Evolutionary conservation across 2,113 vertebrate species (phyloP).

Genomic region (Tachycineta bicolor): DNA sequence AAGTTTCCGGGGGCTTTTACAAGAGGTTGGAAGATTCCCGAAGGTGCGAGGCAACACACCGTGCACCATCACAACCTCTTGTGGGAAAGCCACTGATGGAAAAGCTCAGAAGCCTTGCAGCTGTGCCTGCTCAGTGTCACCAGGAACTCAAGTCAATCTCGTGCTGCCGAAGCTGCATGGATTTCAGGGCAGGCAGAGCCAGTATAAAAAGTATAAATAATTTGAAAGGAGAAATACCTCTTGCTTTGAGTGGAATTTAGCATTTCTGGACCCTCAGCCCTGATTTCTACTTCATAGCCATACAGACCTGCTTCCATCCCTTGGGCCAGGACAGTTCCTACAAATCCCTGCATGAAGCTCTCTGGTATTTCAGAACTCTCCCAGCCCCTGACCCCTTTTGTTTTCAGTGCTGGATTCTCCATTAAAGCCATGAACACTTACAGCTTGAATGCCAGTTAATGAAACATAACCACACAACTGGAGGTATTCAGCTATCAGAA

Average conservation of each 20-base stretch:
- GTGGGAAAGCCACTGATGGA: background rate
- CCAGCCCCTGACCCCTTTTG: background rate
- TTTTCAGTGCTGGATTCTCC: conserved; percentile 17
- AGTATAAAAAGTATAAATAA: background rate
- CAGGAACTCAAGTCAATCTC: background rate
- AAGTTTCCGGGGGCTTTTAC: background rate
- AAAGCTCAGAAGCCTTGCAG: background rate
- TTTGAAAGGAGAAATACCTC: background rate
- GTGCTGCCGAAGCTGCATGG: background rate
- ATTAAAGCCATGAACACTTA: conserved; percentile 2
- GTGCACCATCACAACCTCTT: background rate
- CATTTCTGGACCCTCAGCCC: background rate
- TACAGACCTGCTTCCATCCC: background rate
- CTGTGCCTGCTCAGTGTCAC: background rate
- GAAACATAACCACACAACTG: conserved; percentile 23
- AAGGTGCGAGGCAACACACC: background rate
- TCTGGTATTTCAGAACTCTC: background rate
- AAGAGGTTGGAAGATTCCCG: background rate
- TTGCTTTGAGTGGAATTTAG: background rate
- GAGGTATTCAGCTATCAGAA: background rate
- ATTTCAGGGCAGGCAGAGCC: background rate
- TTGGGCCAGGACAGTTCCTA: background rate
- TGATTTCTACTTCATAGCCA: background rate
- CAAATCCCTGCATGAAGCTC: background rate
- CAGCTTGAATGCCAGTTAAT: background rate